Conservation (phyloP, 1,140 invertebrate species). For the Neomicropteryx cornuta region DNA sequence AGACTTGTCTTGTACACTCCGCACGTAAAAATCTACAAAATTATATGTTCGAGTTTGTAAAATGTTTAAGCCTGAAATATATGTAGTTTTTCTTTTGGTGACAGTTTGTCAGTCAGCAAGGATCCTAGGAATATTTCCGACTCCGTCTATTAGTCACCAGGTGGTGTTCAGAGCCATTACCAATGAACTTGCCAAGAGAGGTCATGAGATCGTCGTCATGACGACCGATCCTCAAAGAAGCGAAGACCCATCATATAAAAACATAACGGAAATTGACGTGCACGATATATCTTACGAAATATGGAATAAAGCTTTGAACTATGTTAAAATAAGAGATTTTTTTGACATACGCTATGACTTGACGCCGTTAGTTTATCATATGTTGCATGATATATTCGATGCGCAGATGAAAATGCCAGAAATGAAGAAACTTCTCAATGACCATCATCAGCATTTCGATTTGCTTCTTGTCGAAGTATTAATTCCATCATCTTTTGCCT, state of each 20-base stretch:
- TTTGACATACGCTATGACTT: no score
- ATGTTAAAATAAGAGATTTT: no score
- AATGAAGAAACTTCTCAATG: constrained; percentile 14
- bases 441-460: constrained; percentile 8
- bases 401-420: constrained; percentile 12
- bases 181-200: constrained; percentile 25
- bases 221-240: constrained; percentile 19
- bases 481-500: constrained; percentile 12
- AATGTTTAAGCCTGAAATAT: no score
- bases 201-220: constrained; percentile 32
- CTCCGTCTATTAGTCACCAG: constrained; percentile 34
- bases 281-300: constrained; percentile 14
- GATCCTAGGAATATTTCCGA: constrained; percentile 36
- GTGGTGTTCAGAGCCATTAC: constrained; percentile 28
- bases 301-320: constrained; percentile 9
- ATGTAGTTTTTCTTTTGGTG: no score
- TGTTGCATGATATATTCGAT: constrained; percentile 7
- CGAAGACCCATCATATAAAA: constrained; percentile 7
- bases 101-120: constrained; percentile 13
- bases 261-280: constrained; percentile 22
- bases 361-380: no score
- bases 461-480: constrained; percentile 8
- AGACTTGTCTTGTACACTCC: no score
- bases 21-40: no score
- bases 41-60: no score